phyloP scores from a whole-genome alignment of 92 coral and sea anemone species.

The Palythoa caribaeorum region DNA sequence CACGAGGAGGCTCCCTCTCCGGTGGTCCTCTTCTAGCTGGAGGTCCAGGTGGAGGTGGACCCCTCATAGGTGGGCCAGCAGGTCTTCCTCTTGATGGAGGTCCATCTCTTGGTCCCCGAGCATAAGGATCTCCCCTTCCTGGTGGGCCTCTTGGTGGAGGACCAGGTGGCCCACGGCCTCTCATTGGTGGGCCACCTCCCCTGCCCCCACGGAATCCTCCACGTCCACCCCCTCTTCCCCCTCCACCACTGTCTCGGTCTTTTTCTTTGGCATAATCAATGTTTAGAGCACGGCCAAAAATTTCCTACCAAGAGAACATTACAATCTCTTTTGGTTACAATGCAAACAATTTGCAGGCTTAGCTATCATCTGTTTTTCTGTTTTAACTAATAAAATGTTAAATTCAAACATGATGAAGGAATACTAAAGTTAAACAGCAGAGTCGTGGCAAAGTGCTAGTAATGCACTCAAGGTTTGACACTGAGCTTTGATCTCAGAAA shows the following conservation, averaged over 20 bases:
- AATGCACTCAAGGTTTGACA: too few species aligned
- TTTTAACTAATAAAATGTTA: too few species aligned
- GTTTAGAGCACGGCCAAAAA: conserved; percentile 72
- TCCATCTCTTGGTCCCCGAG: conserved; percentile 62
- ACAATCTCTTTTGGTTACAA: not conserved
- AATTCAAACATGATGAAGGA: too few species aligned
- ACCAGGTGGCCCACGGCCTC: conserved; percentile 71
- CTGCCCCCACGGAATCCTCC: conserved; percentile 65
- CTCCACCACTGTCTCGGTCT: conserved; percentile 62
- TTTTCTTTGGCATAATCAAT: conserved; percentile 88
- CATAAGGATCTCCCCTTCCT: conserved; percentile 65
- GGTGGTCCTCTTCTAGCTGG: conserved; percentile 47
- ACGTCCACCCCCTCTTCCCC: conserved; percentile 81
- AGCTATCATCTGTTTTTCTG: too few species aligned
- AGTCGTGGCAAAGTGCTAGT: too few species aligned
- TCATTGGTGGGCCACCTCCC: conserved; percentile 62
- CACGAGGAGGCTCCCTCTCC: conserved; percentile 46
- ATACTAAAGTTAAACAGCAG: too few species aligned
- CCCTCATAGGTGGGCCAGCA: conserved; percentile 83
- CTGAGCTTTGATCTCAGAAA: too few species aligned
- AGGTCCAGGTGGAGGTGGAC: conserved; percentile 43
- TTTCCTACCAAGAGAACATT: conserved; percentile 57
- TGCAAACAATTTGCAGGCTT: too few species aligned
- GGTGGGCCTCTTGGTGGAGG: conserved; percentile 85
- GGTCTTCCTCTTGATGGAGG: conserved; percentile 66